Conservation (phyloP, 2,113 vertebrate genomes). For the Sander lucioperca region DNA sequence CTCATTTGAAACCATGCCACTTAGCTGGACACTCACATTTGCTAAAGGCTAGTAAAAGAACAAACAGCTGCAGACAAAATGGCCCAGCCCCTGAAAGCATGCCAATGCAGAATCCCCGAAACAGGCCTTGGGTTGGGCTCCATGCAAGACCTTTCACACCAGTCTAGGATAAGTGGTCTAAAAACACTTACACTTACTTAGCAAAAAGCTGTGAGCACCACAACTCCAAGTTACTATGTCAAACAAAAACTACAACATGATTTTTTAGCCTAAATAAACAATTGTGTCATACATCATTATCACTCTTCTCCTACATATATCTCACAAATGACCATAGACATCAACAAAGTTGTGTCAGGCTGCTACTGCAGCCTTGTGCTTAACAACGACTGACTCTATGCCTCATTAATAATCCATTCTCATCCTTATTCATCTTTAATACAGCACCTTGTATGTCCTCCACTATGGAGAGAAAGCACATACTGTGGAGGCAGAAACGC, state of each 20-base stretch:
- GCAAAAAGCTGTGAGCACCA: neutral
- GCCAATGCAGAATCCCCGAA: slow-evolving; percentile 66
- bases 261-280: slow-evolving; percentile 17
- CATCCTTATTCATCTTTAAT: slow-evolving; percentile 60
- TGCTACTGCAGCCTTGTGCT: neutral
- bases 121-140: slow-evolving; percentile 60
- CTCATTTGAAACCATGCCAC: slow-evolving; percentile 55
- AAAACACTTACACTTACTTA: slow-evolving; percentile 10
- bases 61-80: slow-evolving; percentile 75
- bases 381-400: slow-evolving; percentile 42
- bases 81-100: slow-evolving; percentile 70
- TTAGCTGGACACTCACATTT: slow-evolving; percentile 66
- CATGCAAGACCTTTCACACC: slow-evolving; percentile 49
- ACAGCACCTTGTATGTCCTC: slow-evolving; percentile 28
- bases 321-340: slow-evolving; percentile 5
- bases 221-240: neutral
- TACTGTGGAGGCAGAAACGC: slow-evolving; percentile 20
- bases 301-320: slow-evolving; percentile 5
- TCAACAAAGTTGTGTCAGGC: slow-evolving; percentile 6
- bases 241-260: neutral
- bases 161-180: slow-evolving; percentile 10
- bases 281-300: slow-evolving; percentile 9
- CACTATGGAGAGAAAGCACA: slow-evolving; percentile 6
- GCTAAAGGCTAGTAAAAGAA: slow-evolving; percentile 50
- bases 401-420: slow-evolving; percentile 68